Conservation (phyloP, 1,140 invertebrate species). For the Papilio glaucus region DNA sequence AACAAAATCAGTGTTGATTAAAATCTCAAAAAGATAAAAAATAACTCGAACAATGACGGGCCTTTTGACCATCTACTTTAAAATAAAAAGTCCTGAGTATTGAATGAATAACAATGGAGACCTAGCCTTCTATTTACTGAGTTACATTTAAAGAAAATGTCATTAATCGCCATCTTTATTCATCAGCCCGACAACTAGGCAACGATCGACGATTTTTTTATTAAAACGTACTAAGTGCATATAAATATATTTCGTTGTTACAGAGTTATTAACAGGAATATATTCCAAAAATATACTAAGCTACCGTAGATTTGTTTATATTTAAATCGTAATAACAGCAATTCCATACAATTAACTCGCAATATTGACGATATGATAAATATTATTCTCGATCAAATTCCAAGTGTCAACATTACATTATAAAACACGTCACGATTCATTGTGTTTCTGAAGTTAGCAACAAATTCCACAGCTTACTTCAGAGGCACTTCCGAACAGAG, state of each 20-base stretch:
- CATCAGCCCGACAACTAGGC: not conserved
- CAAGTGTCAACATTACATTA: not conserved
- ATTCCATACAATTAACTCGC: constrained; percentile 56
- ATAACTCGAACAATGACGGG: too few species aligned
- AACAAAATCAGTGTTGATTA: too few species aligned
- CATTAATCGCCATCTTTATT: not conserved
- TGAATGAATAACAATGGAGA: not conserved
- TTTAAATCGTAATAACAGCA: constrained; percentile 52
- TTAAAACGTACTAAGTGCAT: constrained; percentile 19
- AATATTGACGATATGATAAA: constrained; percentile 64
- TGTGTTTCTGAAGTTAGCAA: constrained; percentile 6
- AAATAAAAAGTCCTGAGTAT: not conserved
- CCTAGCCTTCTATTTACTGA: not conserved
- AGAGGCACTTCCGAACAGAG: not conserved
- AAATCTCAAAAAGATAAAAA: too few species aligned
- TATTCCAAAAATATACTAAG: constrained; percentile 54
- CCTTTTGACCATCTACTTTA: not conserved
- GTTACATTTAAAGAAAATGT: not conserved
- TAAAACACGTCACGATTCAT: too few species aligned
- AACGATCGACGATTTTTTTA: not conserved
- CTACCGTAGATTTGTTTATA: constrained; percentile 41
- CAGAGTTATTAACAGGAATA: constrained; percentile 47
- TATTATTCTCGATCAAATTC: constrained; percentile 45
- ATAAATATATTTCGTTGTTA: constrained; percentile 42
- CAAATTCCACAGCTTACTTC: not conserved